These are phyloP conservation scores for Monoplex corrugatus DNA, from an alignment of 2,888 invertebrate genomes.

Conservation along the genomic window DNA sequence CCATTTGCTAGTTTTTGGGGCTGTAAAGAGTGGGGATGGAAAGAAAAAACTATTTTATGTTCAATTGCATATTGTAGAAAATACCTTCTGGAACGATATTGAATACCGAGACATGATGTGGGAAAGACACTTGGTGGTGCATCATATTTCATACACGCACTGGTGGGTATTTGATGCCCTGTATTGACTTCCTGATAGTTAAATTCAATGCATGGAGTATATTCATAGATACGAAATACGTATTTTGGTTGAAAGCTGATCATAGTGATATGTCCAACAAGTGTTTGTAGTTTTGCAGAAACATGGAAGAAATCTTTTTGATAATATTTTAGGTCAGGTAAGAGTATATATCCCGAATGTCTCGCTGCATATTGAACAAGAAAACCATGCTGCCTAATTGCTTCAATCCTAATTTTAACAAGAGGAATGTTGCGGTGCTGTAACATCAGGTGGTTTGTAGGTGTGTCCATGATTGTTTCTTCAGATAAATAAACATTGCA, in stretches of 20 bases:
- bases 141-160: not conserved
- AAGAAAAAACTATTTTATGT: not conserved
- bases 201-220: no score
- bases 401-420: not conserved
- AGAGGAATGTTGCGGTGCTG: not conserved
- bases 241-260: not conserved
- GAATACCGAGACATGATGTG: not conserved
- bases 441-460: not conserved
- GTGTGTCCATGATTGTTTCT: not conserved
- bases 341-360: not conserved
- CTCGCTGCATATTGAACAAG: not conserved
- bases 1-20: not conserved
- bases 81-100: not conserved
- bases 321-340: not conserved
- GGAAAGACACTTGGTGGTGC: not conserved
- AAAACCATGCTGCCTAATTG: not conserved
- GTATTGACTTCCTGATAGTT: not conserved
- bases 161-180: not conserved
- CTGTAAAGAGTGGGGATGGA: not conserved
- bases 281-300: not conserved
- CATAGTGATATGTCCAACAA: not conserved
- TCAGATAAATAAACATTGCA: not conserved
- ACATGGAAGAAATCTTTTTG: not conserved
- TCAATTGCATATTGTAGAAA: not conserved
- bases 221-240: not conserved